Evolutionary conservation across 2,888 invertebrate genomes (phyloP), one percentile per base, ranked within the genome.

Genomic region (Stratiomys singularior): DNA sequence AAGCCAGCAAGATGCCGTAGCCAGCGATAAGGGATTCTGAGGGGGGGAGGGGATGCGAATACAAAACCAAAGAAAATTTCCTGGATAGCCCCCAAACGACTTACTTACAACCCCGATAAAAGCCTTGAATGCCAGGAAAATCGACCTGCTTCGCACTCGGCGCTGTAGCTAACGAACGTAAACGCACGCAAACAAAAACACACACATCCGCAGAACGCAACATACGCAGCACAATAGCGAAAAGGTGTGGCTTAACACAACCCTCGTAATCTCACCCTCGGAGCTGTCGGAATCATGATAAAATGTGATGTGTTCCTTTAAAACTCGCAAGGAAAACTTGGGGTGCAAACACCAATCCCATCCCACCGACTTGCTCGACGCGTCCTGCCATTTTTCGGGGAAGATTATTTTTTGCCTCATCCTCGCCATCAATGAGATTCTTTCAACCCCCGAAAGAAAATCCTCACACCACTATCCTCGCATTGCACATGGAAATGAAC

Each of bases 221-320:
- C 63, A 44, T 64, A 76, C 52, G 58, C 63, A 76, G 64, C 46
- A 63, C 66, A 66, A 72, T 69, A 71, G 23, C 60, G 79, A 78
- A 79, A 77, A 79, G 79, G 79, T 79, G 79, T 79, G 79, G 78
- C 79, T 79, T 79, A 76, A 74, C 76, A 71, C 78, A 78, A 78
- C 78, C 78, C 79, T 79, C 79, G 28, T 76, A 46, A 47, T 64
- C 64, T 76, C 44, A 47, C 76, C 76, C 64, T 76, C 46, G 47
- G n/a, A 78, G 72, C 76, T 79, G 79, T 78, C 79, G 78, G 76
- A 72, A 74, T 72, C 79, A 78, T 71, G 76, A 78, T 72, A 78
- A 79, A 71, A 56, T 60, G 67, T 30, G 74, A 25, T 74, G 58
- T 60, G 60, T 60, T 58, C 74, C 74, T 74, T 47, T 30, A 47